Evolutionary conservation across 2,797 vertebrate genomes (phyloP).

Genomic region (Champsocephalus esox): DNA sequence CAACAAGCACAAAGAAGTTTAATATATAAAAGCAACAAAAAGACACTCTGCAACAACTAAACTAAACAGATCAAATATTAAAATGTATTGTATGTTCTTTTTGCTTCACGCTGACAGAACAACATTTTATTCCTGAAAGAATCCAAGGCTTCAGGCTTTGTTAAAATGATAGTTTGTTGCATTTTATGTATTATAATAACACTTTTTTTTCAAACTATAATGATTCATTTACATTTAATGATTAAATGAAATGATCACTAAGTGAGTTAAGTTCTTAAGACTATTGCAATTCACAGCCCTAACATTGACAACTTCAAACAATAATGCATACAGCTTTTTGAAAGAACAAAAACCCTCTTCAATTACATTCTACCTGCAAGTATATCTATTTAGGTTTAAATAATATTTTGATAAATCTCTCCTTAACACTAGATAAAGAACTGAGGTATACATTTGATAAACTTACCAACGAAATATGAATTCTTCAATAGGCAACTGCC

Average conservation of each 20-base stretch:
- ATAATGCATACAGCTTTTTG: not conserved
- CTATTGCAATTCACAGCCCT: not conserved
- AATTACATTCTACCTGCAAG: too few species aligned
- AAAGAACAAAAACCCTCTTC: too few species aligned
- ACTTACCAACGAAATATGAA: rapidly evolving
- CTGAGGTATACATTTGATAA: not conserved
- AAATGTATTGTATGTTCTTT: not conserved
- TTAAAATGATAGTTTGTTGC: not conserved
- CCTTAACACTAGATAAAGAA: not conserved
- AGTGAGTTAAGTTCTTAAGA: not conserved
- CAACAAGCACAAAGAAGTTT: not conserved
- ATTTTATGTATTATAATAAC: not conserved
- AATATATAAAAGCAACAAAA: not conserved
- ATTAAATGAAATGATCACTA: not conserved
- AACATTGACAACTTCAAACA: not conserved
- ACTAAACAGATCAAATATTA: not conserved
- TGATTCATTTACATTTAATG: not conserved
- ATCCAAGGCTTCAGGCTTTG: not conserved
- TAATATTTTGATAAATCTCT: not conserved
- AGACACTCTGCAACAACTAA: not conserved
- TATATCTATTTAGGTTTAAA: not conserved
- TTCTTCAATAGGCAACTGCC: rapidly evolving
- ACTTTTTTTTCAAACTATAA: not conserved
- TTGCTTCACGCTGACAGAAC: not conserved
- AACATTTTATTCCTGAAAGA: not conserved